These are phyloP conservation scores for Oplegnathus fasciatus DNA, from an alignment of 2,113 vertebrate species.

Conservation along the genomic window DNA sequence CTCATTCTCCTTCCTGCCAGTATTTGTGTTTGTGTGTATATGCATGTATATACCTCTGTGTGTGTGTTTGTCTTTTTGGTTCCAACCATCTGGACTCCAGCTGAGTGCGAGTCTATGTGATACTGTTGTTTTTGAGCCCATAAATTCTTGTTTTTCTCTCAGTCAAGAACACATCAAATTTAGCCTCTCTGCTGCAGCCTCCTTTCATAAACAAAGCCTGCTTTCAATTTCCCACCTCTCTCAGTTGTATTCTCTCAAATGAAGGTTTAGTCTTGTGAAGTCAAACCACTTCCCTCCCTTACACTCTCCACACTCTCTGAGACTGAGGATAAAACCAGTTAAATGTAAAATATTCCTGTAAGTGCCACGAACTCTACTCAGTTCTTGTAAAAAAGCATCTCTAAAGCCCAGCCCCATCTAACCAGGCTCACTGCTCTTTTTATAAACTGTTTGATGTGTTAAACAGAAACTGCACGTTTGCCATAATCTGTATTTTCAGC, in stretches of 20 bases:
- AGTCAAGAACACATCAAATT: constrained; percentile 42
- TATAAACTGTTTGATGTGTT: constrained; percentile 44
- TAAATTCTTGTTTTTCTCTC: constrained; percentile 63
- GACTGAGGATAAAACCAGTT: background rate
- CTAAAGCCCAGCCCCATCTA: constrained; percentile 9
- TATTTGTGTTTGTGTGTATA: background rate
- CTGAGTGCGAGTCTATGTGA: constrained; percentile 47
- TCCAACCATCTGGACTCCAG: constrained; percentile 70
- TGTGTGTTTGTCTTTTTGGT: background rate
- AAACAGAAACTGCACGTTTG: constrained; percentile 22
- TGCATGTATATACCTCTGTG: constrained; percentile 3
- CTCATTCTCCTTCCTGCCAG: background rate
- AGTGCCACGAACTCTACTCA: background rate
- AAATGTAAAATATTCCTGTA: constrained; percentile 8
- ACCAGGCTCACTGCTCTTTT: constrained; percentile 15
- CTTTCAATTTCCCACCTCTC: constrained; percentile 58
- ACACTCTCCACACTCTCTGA: background rate
- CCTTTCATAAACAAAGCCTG: constrained; percentile 60
- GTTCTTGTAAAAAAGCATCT: constrained; percentile 17
- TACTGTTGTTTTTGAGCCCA: constrained; percentile 46
- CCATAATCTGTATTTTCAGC: background rate
- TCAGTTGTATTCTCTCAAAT: background rate
- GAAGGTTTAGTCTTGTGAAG: constrained; percentile 3
- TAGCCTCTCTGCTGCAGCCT: constrained; percentile 12
- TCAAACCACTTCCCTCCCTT: constrained; percentile 6